phyloP scores from a whole-genome alignment of 2,888 invertebrate species.

The Spodoptera littoralis region DNA sequence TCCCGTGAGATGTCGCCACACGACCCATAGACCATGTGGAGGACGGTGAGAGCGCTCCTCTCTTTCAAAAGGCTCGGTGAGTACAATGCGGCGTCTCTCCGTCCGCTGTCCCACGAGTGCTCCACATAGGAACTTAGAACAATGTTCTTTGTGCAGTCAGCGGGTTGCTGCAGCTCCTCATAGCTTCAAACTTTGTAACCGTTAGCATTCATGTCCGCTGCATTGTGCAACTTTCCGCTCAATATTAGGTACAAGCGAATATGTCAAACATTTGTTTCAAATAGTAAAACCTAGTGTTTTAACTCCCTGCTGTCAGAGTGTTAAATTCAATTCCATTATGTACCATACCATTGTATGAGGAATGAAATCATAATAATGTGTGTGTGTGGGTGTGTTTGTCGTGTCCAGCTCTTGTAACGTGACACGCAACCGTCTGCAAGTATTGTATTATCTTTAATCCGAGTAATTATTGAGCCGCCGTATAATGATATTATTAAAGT shows the following conservation, averaged over 20 bases:
- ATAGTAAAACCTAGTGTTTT: slow-evolving; percentile 7
- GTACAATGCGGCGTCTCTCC: slow-evolving; percentile 47
- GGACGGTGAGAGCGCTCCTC: slow-evolving; percentile 50
- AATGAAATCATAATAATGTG: slow-evolving; percentile 29
- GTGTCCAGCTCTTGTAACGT: slow-evolving; percentile 12
- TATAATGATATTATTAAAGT: too few relatives aligned
- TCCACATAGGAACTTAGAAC: slow-evolving; percentile 9
- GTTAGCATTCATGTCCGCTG: not conserved
- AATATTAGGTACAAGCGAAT: not conserved
- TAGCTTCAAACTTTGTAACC: slow-evolving; percentile 6
- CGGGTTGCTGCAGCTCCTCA: not conserved
- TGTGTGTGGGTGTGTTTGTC: slow-evolving; percentile 23
- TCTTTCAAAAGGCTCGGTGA: slow-evolving; percentile 72
- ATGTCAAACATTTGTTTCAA: slow-evolving; percentile 14
- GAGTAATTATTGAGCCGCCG: too few relatives aligned
- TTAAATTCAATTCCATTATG: slow-evolving; percentile 21
- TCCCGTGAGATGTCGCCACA: slow-evolving; percentile 21
- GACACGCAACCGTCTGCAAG: slow-evolving; percentile 19
- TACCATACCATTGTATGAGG: slow-evolving; percentile 8
- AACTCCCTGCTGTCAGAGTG: not conserved
- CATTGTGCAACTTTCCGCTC: slow-evolving; percentile 1
- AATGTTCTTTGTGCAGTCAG: slow-evolving; percentile 8
- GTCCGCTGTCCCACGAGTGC: slow-evolving; percentile 2
- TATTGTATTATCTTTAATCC: not conserved
- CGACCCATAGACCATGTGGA: slow-evolving; percentile 54